Evolutionary conservation across 35 echinoderm and acorn worm species (phyloP).

Genomic region (Holothuria glaberrima): DNA sequence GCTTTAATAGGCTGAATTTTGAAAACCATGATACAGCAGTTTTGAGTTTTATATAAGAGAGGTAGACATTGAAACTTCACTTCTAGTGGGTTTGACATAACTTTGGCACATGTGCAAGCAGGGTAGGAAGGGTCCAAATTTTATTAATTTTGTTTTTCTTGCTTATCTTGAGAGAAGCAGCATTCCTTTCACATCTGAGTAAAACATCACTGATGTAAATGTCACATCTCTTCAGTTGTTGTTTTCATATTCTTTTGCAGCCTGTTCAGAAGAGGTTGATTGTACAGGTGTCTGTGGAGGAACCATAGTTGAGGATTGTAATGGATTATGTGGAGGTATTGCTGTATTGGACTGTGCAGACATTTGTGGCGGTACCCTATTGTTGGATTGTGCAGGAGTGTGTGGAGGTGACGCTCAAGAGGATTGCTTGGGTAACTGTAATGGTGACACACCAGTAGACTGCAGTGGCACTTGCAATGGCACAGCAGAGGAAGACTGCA

Average conservation of each 20-base stretch:
- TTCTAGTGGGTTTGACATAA: no score
- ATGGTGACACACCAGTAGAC: conserved; percentile 50
- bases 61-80: no score
- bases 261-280: neutral
- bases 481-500: conserved; percentile 59
- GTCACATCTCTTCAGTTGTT: no score
- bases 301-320: neutral
- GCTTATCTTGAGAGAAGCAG: no score
- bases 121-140: no score
- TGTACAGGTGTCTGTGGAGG: neutral
- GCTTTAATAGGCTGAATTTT: no score
- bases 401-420: conserved; percentile 40
- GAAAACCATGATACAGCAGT: no score
- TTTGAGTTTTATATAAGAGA: no score
- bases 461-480: conserved; percentile 71
- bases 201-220: no score
- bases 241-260: neutral
- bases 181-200: no score
- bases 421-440: conserved; percentile 76
- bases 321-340: neutral
- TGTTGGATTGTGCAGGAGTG: neutral
- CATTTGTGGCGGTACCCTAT: neutral
- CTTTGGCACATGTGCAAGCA: no score
- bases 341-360: neutral
- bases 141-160: no score